A percentile compares a stretch with the other conserved stretches of the same genome.
These are phyloP conservation scores for Brotula barbata DNA, from an alignment of 2,797 vertebrate genomes.

Conservation along the genomic window DNA sequence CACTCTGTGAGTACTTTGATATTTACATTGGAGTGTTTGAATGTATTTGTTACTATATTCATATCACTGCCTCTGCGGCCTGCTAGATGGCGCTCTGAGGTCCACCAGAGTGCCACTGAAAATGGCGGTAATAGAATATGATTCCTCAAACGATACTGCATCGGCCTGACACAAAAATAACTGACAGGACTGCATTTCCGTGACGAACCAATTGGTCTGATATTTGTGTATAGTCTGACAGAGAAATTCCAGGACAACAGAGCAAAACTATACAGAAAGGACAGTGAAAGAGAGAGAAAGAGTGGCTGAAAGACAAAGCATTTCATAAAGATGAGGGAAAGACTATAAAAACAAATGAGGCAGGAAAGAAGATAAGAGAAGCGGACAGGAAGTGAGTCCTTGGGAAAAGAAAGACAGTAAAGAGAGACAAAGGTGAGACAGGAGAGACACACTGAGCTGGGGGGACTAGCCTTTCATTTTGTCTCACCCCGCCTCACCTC, in stretches of 20 bases:
- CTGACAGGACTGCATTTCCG: background rate
- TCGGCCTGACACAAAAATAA: no score
- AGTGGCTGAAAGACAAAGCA: background rate
- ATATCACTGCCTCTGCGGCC: no score
- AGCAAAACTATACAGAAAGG: background rate
- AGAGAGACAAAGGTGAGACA: slow-evolving; percentile 36
- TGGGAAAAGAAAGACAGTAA: slow-evolving; percentile 14
- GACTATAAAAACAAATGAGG: background rate
- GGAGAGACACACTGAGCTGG: slow-evolving; percentile 24
- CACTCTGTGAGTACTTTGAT: no score
- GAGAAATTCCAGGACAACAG: background rate
- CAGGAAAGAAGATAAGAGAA: slow-evolving; percentile 1
- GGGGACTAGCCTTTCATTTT: slow-evolving; percentile 30
- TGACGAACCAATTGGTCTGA: background rate
- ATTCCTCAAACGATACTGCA: no score
- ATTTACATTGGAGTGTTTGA: no score
- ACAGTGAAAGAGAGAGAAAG: background rate
- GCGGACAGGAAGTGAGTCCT: slow-evolving; percentile 14
- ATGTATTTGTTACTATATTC: no score
- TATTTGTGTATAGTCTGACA: background rate
- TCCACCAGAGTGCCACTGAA: no score
- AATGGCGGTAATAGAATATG: no score
- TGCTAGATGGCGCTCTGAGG: no score
- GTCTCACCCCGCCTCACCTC: slow-evolving; percentile 51
- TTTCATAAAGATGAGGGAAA: background rate